These are phyloP conservation scores for Chirona hameri DNA, from an alignment of 2,888 invertebrate species.

Conservation along the genomic window DNA sequence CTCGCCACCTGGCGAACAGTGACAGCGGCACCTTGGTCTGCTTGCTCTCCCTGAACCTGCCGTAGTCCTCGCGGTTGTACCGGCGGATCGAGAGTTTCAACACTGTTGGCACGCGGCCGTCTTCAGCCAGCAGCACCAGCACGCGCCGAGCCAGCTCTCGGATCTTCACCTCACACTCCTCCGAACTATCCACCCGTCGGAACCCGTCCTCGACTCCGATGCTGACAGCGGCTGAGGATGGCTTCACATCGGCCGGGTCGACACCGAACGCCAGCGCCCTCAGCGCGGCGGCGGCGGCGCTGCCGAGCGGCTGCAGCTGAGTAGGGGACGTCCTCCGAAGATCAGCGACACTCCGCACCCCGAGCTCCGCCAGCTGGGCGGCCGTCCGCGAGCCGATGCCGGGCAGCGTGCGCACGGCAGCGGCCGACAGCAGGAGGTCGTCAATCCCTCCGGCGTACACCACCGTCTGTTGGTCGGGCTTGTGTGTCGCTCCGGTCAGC, in stretches of 20 bases:
- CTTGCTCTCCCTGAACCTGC: constrained; percentile 35
- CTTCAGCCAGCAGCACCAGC: constrained; percentile 67
- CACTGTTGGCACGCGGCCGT: constrained; percentile 72
- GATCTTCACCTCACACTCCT: constrained; percentile 70
- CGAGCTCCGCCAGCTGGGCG: constrained; percentile 61
- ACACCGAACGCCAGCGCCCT: constrained; percentile 69
- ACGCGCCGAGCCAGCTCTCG: constrained; percentile 64
- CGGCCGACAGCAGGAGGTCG: constrained; percentile 62
- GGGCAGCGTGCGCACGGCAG: constrained; percentile 62
- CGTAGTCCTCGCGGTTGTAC: constrained; percentile 52
- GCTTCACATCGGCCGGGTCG: constrained; percentile 67
- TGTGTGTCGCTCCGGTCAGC: constrained; percentile 59
- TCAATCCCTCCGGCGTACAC: constrained; percentile 66
- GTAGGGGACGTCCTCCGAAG: constrained; percentile 47
- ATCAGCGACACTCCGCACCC: constrained; percentile 63
- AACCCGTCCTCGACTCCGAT: constrained; percentile 78
- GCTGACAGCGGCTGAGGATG: constrained; percentile 70
- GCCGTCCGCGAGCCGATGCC: constrained; percentile 71
- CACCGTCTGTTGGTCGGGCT: constrained; percentile 78
- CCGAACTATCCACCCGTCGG: constrained; percentile 62
- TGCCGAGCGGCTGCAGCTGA: constrained; percentile 46
- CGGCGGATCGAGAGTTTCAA: constrained; percentile 71
- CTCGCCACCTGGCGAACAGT: constrained; percentile 55
- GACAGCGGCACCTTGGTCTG: constrained; percentile 56
- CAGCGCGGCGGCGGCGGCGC: constrained; percentile 63